Percentiles rank a stretch among this genome's conserved stretches.
Evolutionary conservation across 1,140 invertebrate genomes (phyloP).

Genomic region (Catajapyx aquilonaris): DNA sequence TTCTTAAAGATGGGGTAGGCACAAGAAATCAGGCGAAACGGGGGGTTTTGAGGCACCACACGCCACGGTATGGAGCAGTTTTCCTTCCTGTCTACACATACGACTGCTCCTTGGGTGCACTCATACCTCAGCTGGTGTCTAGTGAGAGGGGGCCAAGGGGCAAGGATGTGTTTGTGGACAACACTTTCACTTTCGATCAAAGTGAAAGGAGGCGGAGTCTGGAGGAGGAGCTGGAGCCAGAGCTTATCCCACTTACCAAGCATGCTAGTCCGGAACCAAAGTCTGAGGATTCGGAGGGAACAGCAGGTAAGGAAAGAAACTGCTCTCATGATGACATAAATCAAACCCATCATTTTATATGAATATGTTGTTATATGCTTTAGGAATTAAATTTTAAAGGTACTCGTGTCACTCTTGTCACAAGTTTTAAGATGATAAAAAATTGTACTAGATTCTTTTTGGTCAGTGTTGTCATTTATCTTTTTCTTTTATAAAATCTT

Average conservation of each 20-base stretch:
- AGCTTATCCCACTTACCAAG: conserved; percentile 5
- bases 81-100: conserved; percentile 44
- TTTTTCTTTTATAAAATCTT: no score
- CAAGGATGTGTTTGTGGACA: conserved; percentile 17
- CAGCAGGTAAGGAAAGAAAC: conserved; percentile 8
- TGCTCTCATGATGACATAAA: conserved; percentile 6
- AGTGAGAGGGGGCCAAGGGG: conserved; percentile 20
- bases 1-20: not conserved
- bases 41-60: conserved; percentile 10
- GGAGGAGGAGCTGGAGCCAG: conserved; percentile 9
- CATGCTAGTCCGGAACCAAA: conserved; percentile 12
- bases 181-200: no score
- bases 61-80: conserved; percentile 14
- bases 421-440: no score
- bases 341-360: not conserved
- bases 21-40: conserved; percentile 5
- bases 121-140: conserved; percentile 35
- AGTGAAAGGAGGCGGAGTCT: no score
- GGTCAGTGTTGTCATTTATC: no score
- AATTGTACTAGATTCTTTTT: no score
- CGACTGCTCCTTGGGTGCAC: conserved; percentile 35
- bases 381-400: no score
- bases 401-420: no score
- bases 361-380: not conserved
- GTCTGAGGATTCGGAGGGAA: conserved; percentile 15